phyloP scores from a whole-genome alignment of 1,140 invertebrate species.

The Cydia pomonella region DNA sequence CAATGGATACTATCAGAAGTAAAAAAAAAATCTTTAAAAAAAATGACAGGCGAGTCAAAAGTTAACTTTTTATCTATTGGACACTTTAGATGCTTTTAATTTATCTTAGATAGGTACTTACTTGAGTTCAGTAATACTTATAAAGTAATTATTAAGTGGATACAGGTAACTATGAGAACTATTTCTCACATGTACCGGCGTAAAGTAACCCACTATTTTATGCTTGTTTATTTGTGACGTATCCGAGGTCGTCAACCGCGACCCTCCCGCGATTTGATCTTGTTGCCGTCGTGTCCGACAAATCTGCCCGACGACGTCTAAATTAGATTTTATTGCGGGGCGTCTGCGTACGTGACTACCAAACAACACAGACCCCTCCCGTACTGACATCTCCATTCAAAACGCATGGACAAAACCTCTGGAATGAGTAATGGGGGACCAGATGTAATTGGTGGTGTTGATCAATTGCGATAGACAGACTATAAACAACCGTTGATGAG shows the following conservation, averaged over 20 bases:
- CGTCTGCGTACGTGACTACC: constrained; percentile 60
- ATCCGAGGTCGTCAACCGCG: constrained; percentile 69
- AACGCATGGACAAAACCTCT: constrained; percentile 14
- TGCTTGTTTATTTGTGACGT: constrained; percentile 39
- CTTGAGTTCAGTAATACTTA: no score
- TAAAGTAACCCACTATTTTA: background rate
- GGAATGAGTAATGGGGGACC: constrained; percentile 43
- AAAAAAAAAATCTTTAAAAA: no score
- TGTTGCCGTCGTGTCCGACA: constrained; percentile 60
- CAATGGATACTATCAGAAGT: no score
- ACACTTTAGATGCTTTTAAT: no score
- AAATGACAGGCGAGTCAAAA: no score
- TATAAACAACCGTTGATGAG: constrained; percentile 65
- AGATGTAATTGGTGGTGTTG: constrained; percentile 45
- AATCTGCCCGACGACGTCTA: constrained; percentile 73
- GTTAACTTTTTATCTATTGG: no score
- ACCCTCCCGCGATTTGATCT: constrained; percentile 55
- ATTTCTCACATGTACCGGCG: background rate
- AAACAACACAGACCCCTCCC: constrained; percentile 48
- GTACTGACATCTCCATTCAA: constrained; percentile 21
- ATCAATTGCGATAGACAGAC: constrained; percentile 65
- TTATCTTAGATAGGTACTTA: no score
- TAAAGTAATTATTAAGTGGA: no score
- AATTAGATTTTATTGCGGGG: constrained; percentile 79
- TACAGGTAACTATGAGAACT: background rate